Percentiles rank a stretch among this genome's conserved stretches.
Conservation (phyloP, 2,888 invertebrate genomes). For the Drosophila maculinotata region DNA sequence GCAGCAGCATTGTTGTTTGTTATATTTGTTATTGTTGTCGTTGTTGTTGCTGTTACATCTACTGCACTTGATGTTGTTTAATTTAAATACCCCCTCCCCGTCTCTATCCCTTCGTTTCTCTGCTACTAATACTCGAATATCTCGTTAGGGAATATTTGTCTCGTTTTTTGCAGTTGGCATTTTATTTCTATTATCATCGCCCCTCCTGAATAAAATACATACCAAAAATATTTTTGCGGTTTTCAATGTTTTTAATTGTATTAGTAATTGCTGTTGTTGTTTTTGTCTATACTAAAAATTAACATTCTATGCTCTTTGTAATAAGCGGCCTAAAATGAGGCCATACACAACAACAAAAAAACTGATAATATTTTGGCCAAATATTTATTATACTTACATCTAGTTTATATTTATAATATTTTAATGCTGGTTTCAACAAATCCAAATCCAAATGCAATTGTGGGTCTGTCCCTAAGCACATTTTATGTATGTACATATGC, state of each 20-base stretch:
- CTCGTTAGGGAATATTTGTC: slow-evolving; percentile 43
- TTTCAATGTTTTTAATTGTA: slow-evolving; percentile 73
- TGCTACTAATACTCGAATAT: slow-evolving; percentile 15
- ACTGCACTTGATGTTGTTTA: slow-evolving; percentile 71
- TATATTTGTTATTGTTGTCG: slow-evolving; percentile 32
- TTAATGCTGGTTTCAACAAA: slow-evolving; percentile 82
- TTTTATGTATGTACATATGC: slow-evolving; percentile 31
- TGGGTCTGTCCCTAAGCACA: slow-evolving; percentile 44
- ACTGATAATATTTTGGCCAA: slow-evolving; percentile 78
- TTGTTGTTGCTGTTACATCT: slow-evolving; percentile 30
- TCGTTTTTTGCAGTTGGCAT: slow-evolving; percentile 34
- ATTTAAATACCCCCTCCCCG: slow-evolving; percentile 28
- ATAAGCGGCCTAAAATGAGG: slow-evolving; percentile 37
- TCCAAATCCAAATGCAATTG: slow-evolving; percentile 57
- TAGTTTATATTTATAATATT: slow-evolving; percentile 73
- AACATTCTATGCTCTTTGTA: slow-evolving; percentile 68
- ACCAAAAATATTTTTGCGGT: slow-evolving; percentile 68
- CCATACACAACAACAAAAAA: slow-evolving; percentile 27
- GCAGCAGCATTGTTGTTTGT: slow-evolving; percentile 49
- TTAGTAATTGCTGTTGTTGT: slow-evolving; percentile 47
- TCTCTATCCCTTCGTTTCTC: not conserved
- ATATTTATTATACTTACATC: slow-evolving; percentile 57
- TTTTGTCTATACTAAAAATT: slow-evolving; percentile 49
- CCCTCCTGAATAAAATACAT: slow-evolving; percentile 9
- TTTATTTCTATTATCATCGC: slow-evolving; percentile 27